phyloP scores from a whole-genome alignment of 2,888 invertebrate species.

The Volucella inanis region DNA sequence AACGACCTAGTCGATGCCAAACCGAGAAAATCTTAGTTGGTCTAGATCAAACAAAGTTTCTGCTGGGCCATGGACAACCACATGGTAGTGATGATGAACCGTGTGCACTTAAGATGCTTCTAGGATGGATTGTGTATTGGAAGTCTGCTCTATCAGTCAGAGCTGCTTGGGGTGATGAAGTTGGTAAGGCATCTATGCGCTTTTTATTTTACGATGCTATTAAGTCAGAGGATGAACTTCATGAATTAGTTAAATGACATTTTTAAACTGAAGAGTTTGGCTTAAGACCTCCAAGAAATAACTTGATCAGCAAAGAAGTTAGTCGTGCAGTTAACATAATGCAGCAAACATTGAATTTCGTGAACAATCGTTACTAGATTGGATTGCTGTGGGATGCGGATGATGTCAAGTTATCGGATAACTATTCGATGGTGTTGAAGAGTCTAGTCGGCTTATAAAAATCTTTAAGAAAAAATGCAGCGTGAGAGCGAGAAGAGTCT shows the following conservation, averaged over 20 bases:
- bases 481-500: too few species aligned
- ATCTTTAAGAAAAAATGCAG: too few species aligned
- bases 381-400: constrained; percentile 21
- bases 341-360: constrained; percentile 19
- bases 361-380: constrained; percentile 29
- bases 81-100: too few species aligned
- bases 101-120: constrained; percentile 22
- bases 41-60: too few species aligned
- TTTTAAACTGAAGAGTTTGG: constrained; percentile 34
- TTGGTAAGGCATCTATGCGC: constrained; percentile 2
- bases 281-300: constrained; percentile 17
- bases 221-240: constrained; percentile 21
- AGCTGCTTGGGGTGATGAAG: constrained; percentile 16
- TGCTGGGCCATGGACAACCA: too few species aligned
- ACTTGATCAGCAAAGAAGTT: constrained; percentile 27
- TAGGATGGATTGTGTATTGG: constrained; percentile 35
- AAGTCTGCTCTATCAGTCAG: background rate
- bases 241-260: constrained; percentile 18
- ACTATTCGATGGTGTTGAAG: too few species aligned
- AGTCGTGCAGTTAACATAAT: constrained; percentile 25
- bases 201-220: constrained; percentile 32
- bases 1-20: constrained; percentile 27
- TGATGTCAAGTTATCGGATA: constrained; percentile 1
- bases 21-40: constrained; percentile 10
- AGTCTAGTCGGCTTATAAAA: too few species aligned